Conservation (phyloP, 2,888 invertebrate genomes). For the Vandiemenella viatica region DNA sequence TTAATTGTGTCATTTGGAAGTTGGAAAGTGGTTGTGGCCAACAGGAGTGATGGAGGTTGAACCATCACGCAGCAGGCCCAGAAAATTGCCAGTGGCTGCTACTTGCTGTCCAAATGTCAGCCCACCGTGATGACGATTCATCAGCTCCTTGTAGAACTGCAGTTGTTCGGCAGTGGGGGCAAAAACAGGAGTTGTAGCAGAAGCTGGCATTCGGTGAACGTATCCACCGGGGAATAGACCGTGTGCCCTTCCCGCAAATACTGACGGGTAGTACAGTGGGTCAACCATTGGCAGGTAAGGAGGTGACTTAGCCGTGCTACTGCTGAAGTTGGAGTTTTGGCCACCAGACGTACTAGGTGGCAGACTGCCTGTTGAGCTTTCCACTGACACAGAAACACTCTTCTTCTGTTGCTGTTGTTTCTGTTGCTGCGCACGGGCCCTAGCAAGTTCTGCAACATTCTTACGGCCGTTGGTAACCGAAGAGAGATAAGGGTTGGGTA, state of each 20-base stretch:
- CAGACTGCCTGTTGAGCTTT: conserved; percentile 25
- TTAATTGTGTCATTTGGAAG: conserved; percentile 25
- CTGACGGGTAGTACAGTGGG: conserved; percentile 31
- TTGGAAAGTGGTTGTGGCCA: conserved; percentile 26
- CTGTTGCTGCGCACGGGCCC: conserved; percentile 6
- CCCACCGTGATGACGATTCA: conserved; percentile 12
- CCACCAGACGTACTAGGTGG: conserved; percentile 1
- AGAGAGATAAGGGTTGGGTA: conserved; percentile 8
- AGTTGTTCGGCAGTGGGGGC: conserved; percentile 34
- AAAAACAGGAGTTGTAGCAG: conserved; percentile 26
- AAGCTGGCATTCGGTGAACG: conserved; percentile 14
- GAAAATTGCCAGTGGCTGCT: conserved; percentile 14
- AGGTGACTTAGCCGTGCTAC: no score
- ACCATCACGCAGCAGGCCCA: conserved; percentile 24
- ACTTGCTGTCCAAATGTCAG: conserved; percentile 5
- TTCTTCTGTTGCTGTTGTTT: conserved; percentile 19
- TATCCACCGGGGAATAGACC: conserved; percentile 27
- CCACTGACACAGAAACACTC: conserved; percentile 23
- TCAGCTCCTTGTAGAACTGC: conserved; percentile 38
- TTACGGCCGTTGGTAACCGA: background rate
- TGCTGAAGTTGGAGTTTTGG: conserved; percentile 3
- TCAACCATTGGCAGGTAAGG: conserved; percentile 8
- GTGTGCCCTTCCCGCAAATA: conserved; percentile 25
- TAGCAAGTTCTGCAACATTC: conserved; percentile 21
- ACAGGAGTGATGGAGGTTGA: conserved; percentile 30